Base-by-base conservation (phyloP, 2,113 vertebrate genomes). In the Megaleporinus macrocephalus region DNA sequence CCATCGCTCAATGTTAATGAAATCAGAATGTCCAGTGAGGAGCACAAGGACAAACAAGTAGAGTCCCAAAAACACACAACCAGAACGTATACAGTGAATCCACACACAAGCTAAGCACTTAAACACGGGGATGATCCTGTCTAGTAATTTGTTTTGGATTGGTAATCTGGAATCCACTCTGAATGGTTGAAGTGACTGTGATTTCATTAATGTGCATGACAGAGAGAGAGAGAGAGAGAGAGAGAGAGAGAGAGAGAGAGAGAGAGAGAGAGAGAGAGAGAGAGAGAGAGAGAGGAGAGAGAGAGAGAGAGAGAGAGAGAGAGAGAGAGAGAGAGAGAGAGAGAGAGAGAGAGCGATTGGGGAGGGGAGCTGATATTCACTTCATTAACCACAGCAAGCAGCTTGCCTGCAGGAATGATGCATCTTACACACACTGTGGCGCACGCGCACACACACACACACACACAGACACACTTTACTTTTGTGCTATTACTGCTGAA, bases 331-430 rank as follows among this genome's bases (percentile, higher is more conserved):
- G 47, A 55, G 29, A 22, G 69, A 2, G 66, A n/a, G 66, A 12
- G 66, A n/a, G 33, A 41, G 66, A 44, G 36, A 44, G 33, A 44
- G 66, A 44, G 66, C 44, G 36, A 22, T 33, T 55, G 41, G 55
- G 33, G 29, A 73, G 20, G 73, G 66, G 22, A 76, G 33, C 30
- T 49, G 22, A 71, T 76, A 55, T 70, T 33, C 79, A 78, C 76
- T 77, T 77, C 26, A 81, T 66, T 76, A 72, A 30, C 68, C 65
- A 69, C 66, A 73, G 73, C 62, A 53, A 47, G 41, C 59, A 73
- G 73, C 27, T 65, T 80, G 69, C 36, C 62, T 73, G 59, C 59
- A 76, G 65, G 36, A 84, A 51, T 72, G 78, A 80, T 72, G 68
- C 55, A 51, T 72, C 53, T 79, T 71, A 79, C 20, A 62, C 70